A percentile compares a stretch with the other conserved stretches of the same genome.
Conservation (phyloP, 2,797 vertebrate genomes). For the Cryptoprocta ferox region DNA sequence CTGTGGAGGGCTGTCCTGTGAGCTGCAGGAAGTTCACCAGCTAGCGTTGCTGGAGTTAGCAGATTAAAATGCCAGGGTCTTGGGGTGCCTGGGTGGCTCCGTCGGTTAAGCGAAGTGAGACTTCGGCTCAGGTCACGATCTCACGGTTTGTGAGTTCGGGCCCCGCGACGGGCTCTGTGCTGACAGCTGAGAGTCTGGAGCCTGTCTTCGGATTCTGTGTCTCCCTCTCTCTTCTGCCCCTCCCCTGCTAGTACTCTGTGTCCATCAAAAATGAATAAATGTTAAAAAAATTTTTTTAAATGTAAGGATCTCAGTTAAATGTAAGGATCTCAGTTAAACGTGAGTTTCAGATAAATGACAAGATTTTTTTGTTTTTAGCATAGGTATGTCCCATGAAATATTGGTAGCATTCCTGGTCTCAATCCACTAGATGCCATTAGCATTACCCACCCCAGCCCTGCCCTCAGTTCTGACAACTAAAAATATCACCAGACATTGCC, state of each 20-base stretch:
- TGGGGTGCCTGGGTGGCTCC: too few species aligned
- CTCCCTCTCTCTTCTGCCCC: too few species aligned
- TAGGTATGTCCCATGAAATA: background rate
- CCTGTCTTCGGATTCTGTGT: too few species aligned
- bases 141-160: too few species aligned
- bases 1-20: background rate
- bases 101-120: too few species aligned
- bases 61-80: background rate
- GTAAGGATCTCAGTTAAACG: background rate
- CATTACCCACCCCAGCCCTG: rapidly evolving
- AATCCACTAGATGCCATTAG: background rate
- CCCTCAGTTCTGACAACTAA: background rate
- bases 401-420: background rate
- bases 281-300: background rate
- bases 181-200: too few species aligned
- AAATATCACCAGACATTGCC: background rate
- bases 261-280: too few species aligned
- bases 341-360: background rate
- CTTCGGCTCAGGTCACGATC: too few species aligned
- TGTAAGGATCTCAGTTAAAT: background rate
- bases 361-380: background rate
- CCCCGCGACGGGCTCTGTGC: too few species aligned
- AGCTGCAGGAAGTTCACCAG: background rate
- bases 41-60: background rate
- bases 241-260: too few species aligned